Evolutionary conservation across 1,140 invertebrate species (phyloP), one percentile per base, ranked within the genome.

Genomic region (Frieseomelitta varia): DNA sequence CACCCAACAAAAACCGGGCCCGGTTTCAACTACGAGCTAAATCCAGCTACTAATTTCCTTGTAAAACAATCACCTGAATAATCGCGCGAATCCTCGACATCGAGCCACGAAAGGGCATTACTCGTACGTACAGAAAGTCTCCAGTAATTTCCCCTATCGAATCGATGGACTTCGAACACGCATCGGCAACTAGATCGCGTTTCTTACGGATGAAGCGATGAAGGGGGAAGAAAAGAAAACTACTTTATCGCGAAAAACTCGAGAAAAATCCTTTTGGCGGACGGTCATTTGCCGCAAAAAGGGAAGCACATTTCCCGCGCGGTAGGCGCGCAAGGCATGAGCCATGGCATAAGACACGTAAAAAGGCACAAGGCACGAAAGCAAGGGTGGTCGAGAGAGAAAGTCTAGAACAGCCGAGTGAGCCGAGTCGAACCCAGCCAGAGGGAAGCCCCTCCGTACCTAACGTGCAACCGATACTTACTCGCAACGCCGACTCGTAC

Each of bases 401-500:
- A 34, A 65, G 81, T 82, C 68, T 88, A 76, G 74, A 87, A 87
- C 90, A 88, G 85, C 80, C 79, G 73, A 81, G 85, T 81, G 79
- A 81, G 71, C 53, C 79, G 86, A 67, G 77, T 74, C 39, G 78
- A 75, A 39, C 11, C 79, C 63, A 79, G 74, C 67, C 73, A 3
- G 55, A 76, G 80, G 73, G 90, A 90, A 90, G 90, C 89, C 89
- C 85, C 77, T 82, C 24, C 14, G 85, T 88, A 82, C 80, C 67
- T 83, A 82, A 73, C 75, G 82, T 90, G 90, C 87, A 88, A 90
- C 88, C 78, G 87, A 90, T 90, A 90, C 85, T 87, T 84, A 61
- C 79, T 88, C 58, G 84, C 80, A 85, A 75, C 81, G 74, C 65
- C 72, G 55, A 77, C 55, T 78, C 68, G 72, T 61, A 67, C 68